A percentile compares a stretch with the other conserved stretches of the same genome.
These are phyloP conservation scores for Iguana delicatissima DNA, from an alignment of 2,797 vertebrate genomes.

Conservation along the genomic window DNA sequence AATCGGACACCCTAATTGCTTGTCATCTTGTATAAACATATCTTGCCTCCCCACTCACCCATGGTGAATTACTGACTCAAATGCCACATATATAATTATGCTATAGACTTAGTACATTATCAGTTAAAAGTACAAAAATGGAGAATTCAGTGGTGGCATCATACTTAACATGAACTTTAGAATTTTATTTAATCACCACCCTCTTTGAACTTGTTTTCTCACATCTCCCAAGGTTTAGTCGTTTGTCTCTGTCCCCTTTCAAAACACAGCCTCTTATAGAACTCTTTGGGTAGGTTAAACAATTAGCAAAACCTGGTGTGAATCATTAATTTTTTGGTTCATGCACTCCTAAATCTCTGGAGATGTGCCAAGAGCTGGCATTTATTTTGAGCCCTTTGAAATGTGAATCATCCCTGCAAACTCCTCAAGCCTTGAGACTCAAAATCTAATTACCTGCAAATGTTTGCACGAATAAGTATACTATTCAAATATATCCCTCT, in stretches of 20 bases:
- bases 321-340: constrained; percentile 67
- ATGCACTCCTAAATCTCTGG: constrained; percentile 56
- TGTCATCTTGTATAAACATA: constrained; percentile 65
- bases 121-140: constrained; percentile 58
- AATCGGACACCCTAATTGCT: constrained; percentile 55
- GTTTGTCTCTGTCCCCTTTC: constrained; percentile 59
- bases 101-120: constrained; percentile 13
- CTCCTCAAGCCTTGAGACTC: constrained; percentile 60
- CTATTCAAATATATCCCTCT: constrained; percentile 54
- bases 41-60: constrained; percentile 14
- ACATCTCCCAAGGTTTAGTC: constrained; percentile 53
- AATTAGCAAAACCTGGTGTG: constrained; percentile 67
- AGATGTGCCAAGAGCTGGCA: constrained; percentile 63
- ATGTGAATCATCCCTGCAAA: constrained; percentile 66
- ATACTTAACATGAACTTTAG: constrained; percentile 43
- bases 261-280: constrained; percentile 65
- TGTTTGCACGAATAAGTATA: constrained; percentile 55
- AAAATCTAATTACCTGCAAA: constrained; percentile 73
- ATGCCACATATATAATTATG: constrained; percentile 37
- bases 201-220: constrained; percentile 55
- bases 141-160: constrained; percentile 35
- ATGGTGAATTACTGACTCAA: constrained; percentile 47
- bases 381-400: constrained; percentile 74
- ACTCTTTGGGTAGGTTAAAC: constrained; percentile 68
- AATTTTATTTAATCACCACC: constrained; percentile 50